Base-by-base conservation (phyloP, 2,797 vertebrate species). In the Silurus lanzhouensis region DNA sequence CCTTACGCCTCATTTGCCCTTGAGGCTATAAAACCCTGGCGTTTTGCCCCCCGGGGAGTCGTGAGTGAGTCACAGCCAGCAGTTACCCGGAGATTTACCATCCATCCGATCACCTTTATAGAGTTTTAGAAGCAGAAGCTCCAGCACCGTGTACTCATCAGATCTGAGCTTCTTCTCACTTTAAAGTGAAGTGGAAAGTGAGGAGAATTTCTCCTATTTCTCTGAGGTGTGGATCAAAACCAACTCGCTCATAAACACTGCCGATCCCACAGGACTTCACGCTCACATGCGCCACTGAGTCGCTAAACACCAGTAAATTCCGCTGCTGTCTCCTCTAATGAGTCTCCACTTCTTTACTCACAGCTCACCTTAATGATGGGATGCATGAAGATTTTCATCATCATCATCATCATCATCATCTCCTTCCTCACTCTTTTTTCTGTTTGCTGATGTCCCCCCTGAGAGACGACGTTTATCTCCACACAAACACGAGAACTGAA, bases 1-100 rank as follows among this genome's bases (percentile, higher is more conserved):
- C 85, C 81, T 90, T 76, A 89, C 90, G 91, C 91, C 91, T 94
- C 91, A 93, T 93, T 94, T 93, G 92, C 92, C 91, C 89, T 61
- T 89, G 89, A 89, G 82, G 63, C 90, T 88, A 89, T 94, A 94
- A 94, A 93, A 93, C 86, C 78, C 88, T 72, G 68, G 89, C 89
- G 89, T 88, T 75, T 79, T 87, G 88, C 92, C 91, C 64, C 14
- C 90, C 1, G 20, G 88, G 86, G 92, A 92, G 91, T 92, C 88
- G 91, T 91, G 91, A 90, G 88, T 25, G 38, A 52, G 27, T 88
- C 58, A 85, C 90, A 88, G 85, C 70, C 78, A 31, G 93, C 90
- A 92, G 90, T 92, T 90, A 90, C 87, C 89, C 85, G 22, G 81
- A 93, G 93, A 94, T 94, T 94, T 93, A 94, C 58, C 27, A 88